Evolutionary conservation across 2,113 vertebrate species (phyloP), one percentile per base, ranked within the genome.

Genomic region (Callipepla californica): DNA sequence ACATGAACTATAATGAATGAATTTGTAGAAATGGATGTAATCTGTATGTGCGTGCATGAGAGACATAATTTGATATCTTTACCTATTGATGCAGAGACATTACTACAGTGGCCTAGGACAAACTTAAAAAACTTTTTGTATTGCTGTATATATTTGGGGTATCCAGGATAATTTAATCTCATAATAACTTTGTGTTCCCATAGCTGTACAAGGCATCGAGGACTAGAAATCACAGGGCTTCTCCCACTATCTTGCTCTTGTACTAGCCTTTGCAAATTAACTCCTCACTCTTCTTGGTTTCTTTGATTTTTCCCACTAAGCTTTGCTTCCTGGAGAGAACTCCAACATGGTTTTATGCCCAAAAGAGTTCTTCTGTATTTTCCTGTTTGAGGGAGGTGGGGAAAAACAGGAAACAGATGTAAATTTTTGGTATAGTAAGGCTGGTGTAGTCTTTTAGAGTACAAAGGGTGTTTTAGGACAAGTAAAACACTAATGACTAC

Each of bases 261-360:
- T 34, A 13, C 36, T 19, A 13, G 16, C 21, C 48, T 85, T 67
- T 79, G 66, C 57, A 79, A 55, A 79, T 63, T 36, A 70, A n/a
- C 32, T 76, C 26, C 23, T 76, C 59, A 11, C 18, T 20, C 6
- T 66, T 0, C 0, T 61, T 0, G 1, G 9, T 53, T 30, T 69
- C 48, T 67, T 59, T 48, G 25, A n/a, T 88, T 13, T 72, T 28
- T 55, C 12, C 32, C 48, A 34, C 28, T 57, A 44, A 89, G 17
- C 12, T 88, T 84, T 80, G 4, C n/a, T 74, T 74, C 55, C 51
- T 58, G 23, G 47, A 80, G n/a, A 75, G 19, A 86, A 62, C 20
- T 51, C 28, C 61, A 22, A 47, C 7, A 6, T 45, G 59, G 5
- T 74, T 38, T 70, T 11, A 30, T 59, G 30, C 66, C 53, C 45